Evolutionary conservation across 2,888 invertebrate species (phyloP).

Genomic region (Drosophila anceps): DNA sequence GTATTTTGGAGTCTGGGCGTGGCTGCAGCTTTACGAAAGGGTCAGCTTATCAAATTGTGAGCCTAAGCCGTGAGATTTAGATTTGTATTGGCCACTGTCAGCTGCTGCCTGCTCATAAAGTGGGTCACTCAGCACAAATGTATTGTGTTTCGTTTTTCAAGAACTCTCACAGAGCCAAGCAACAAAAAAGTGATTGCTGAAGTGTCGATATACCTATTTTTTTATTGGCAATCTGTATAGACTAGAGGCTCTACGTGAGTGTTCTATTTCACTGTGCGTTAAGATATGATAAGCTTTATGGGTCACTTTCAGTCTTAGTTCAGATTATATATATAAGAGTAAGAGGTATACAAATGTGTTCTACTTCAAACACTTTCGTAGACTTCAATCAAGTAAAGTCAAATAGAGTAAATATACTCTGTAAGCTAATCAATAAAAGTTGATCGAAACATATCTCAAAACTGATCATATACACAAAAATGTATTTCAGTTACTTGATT

Average conservation of each 20-base stretch:
- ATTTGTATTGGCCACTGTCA: slow-evolving; percentile 1
- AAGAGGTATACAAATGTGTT: not conserved
- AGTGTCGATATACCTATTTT: not conserved
- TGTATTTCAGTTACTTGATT: not conserved
- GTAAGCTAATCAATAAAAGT: not conserved
- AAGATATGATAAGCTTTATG: slow-evolving; percentile 1
- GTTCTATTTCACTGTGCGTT: not conserved
- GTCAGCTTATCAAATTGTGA: slow-evolving; percentile 64
- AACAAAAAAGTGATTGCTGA: not conserved
- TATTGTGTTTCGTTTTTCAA: slow-evolving; percentile 22
- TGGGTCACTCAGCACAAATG: not conserved
- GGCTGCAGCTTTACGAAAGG: slow-evolving; percentile 29
- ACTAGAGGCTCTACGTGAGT: not conserved
- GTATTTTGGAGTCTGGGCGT: slow-evolving; percentile 17
- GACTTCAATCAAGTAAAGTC: not conserved
- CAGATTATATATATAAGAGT: not conserved
- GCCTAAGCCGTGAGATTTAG: slow-evolving; percentile 39
- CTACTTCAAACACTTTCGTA: not conserved
- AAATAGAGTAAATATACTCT: no score
- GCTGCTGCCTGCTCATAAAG: slow-evolving; percentile 28
- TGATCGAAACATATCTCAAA: not conserved
- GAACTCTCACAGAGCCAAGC: slow-evolving; percentile 1
- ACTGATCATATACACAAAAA: not conserved
- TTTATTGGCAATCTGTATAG: not conserved
- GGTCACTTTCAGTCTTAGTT: not conserved